These are phyloP conservation scores for Halisarca cf. caerulea DNA, from an alignment of 37 sponge, comb jelly and placozoan species.

Conservation along the genomic window DNA sequence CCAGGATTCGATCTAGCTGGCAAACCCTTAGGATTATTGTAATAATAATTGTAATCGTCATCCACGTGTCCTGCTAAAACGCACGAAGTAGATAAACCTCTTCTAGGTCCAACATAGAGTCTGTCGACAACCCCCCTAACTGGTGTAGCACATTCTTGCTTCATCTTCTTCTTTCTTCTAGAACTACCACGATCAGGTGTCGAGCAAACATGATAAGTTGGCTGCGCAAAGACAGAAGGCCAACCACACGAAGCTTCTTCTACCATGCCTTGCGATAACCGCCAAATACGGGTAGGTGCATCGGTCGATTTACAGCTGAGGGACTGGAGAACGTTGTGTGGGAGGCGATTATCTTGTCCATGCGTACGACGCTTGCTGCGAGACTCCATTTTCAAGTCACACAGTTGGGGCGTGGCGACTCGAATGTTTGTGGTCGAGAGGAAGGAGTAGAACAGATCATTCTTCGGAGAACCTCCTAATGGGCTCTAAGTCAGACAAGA, in stretches of 20 bases:
- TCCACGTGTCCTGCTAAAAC: background rate
- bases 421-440: background rate
- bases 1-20: background rate
- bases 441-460: background rate
- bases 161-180: background rate
- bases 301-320: too few species aligned
- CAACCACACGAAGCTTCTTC: slow-evolving; percentile 1
- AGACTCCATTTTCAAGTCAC: too few species aligned
- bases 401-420: too few species aligned
- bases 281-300: background rate
- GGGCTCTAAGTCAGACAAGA: background rate
- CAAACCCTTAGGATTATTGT: background rate
- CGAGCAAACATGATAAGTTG: background rate
- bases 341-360: too few species aligned
- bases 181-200: background rate
- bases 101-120: background rate
- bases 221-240: background rate
- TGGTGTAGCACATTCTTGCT: background rate
- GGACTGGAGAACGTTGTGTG: too few species aligned
- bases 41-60: slow-evolving; percentile 2
- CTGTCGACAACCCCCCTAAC: background rate
- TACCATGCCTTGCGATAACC: background rate
- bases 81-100: background rate
- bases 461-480: background rate
- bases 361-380: too few species aligned